Conservation (phyloP, 2,797 vertebrate genomes). For the Mallotus villosus region DNA sequence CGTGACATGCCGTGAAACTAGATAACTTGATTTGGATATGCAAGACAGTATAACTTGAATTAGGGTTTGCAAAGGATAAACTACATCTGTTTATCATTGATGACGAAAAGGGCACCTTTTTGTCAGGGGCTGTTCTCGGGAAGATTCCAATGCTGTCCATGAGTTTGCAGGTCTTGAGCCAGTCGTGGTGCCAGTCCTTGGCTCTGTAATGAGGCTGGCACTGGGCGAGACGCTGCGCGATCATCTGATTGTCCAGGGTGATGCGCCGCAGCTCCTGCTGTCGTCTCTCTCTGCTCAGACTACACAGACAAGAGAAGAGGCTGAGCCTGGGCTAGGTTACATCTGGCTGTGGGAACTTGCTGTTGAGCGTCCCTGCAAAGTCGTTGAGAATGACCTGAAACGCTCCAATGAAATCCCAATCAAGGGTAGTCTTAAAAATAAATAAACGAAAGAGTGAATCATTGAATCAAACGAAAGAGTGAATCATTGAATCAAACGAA, state of each 20-base stretch:
- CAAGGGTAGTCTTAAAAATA: too few relatives aligned
- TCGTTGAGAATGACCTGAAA: too few relatives aligned
- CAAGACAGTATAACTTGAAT: too few relatives aligned
- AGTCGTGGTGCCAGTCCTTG: conserved; percentile 69
- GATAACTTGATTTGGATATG: background rate
- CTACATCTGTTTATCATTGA: background rate
- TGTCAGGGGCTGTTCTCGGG: conserved; percentile 43
- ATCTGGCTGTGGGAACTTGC: too few relatives aligned
- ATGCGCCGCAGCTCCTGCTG: conserved; percentile 66
- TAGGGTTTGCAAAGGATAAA: background rate
- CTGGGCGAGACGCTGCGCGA: conserved; percentile 65
- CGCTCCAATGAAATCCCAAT: too few relatives aligned
- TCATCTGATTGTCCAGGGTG: conserved; percentile 67
- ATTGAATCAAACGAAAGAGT: background rate
- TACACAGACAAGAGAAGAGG: conserved; percentile 29
- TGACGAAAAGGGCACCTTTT: conserved; percentile 33
- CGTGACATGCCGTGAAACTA: background rate
- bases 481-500: background rate
- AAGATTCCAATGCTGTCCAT: conserved; percentile 59
- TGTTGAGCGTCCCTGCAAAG: too few relatives aligned
- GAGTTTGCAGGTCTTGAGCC: conserved; percentile 63
- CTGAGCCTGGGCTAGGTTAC: too few relatives aligned
- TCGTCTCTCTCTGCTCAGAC: conserved; percentile 65
- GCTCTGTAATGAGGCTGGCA: conserved; percentile 61
- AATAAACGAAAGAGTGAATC: background rate